phyloP scores from a whole-genome alignment of 2,888 invertebrate genomes.

The Xestia sexstrigata region DNA sequence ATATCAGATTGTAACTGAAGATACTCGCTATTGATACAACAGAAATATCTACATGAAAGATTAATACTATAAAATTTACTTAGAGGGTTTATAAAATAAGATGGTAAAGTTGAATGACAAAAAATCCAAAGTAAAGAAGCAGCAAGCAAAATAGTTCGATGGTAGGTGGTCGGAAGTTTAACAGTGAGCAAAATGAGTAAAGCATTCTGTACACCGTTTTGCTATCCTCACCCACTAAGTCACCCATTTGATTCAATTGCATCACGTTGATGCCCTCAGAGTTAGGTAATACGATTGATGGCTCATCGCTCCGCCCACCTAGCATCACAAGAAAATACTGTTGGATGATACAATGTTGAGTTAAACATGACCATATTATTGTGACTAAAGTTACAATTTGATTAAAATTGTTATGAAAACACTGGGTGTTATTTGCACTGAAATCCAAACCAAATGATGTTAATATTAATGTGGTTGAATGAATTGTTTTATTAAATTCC shows the following conservation, averaged over 20 bases:
- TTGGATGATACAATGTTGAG: conserved; percentile 59
- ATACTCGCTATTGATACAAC: conserved; percentile 8
- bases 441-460: conserved; percentile 26
- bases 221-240: conserved; percentile 85
- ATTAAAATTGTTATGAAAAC: conserved; percentile 30
- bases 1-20: not conserved
- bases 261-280: conserved; percentile 83
- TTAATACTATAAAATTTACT: conserved; percentile 3
- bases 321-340: conserved; percentile 80
- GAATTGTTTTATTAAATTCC: not conserved
- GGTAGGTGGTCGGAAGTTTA: conserved; percentile 89
- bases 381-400: conserved; percentile 10
- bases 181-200: conserved; percentile 79
- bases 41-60: conserved; percentile 22
- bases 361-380: conserved; percentile 23
- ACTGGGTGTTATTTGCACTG: conserved; percentile 43
- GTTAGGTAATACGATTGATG: conserved; percentile 76
- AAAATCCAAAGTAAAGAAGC: conserved; percentile 65
- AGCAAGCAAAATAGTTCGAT: conserved; percentile 75
- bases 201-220: conserved; percentile 72
- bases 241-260: conserved; percentile 88
- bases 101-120: conserved; percentile 24
- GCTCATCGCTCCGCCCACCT: conserved; percentile 89
- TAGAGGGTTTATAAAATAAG: conserved; percentile 30
- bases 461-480: conserved; percentile 22